Percentiles rank a stretch among this genome's conserved stretches.
phyloP scores from a whole-genome alignment of 2,888 invertebrate species.

The Folsomia candida region DNA sequence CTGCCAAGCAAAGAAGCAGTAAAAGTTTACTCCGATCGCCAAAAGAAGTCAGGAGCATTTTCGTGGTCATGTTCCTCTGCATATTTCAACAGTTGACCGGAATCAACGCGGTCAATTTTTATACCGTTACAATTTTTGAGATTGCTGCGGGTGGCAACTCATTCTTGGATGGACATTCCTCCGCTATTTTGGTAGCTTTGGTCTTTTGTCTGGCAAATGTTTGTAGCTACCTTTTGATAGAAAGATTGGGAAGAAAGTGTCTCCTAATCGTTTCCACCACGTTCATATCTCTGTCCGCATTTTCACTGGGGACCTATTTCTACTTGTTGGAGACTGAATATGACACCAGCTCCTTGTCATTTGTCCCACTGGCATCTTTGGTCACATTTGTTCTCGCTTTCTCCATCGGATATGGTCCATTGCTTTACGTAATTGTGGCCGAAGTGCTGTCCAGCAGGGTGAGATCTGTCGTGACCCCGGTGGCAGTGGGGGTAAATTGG shows the following conservation, averaged over 20 bases:
- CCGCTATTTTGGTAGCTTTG: constrained; percentile 41
- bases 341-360: constrained; percentile 25
- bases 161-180: constrained; percentile 36
- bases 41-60: constrained; percentile 31
- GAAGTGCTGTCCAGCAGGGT: constrained; percentile 41
- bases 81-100: constrained; percentile 45
- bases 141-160: constrained; percentile 28
- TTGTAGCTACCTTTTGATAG: constrained; percentile 42
- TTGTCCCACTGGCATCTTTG: constrained; percentile 39
- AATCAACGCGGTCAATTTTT: constrained; percentile 45
- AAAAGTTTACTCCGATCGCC: constrained; percentile 24
- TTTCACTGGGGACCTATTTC: constrained; percentile 41
- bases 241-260: constrained; percentile 42
- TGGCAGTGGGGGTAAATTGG: constrained; percentile 45
- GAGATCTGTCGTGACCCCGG: constrained; percentile 36
- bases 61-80: constrained; percentile 42
- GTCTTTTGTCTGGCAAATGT: constrained; percentile 41
- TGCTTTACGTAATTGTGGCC: constrained; percentile 44
- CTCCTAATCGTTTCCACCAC: constrained; percentile 33
- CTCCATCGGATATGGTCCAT: constrained; percentile 41
- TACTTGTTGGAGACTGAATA: constrained; percentile 32
- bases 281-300: constrained; percentile 33
- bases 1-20: constrained; percentile 21
- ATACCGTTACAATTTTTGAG: constrained; percentile 43
- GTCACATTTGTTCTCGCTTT: constrained; percentile 42